These are phyloP conservation scores for Mormyrus proboscirostris DNA, from an alignment of 2,797 vertebrate genomes.

Conservation along the genomic window DNA sequence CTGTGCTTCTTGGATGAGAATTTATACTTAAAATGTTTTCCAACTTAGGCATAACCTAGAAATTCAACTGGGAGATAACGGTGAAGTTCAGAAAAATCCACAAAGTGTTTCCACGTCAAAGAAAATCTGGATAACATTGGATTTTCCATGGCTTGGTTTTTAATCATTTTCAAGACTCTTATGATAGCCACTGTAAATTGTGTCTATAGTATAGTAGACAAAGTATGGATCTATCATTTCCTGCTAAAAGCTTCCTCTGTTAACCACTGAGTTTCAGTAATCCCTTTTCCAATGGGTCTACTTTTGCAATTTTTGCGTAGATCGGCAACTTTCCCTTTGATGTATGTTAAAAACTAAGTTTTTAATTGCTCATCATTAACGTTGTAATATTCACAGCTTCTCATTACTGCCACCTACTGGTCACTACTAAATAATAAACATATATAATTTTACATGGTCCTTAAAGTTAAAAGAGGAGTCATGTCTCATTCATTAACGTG, in stretches of 20 bases:
- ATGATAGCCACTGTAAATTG: background rate
- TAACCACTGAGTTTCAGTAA: background rate
- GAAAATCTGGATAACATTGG: background rate
- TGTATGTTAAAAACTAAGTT: background rate
- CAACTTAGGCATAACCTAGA: background rate
- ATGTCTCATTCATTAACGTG: conserved; percentile 33
- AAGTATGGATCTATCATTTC: background rate
- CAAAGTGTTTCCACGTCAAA: background rate
- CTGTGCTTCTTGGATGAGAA: background rate
- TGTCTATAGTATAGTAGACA: background rate
- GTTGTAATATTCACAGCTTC: conserved; percentile 30
- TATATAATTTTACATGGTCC: conserved; percentile 15
- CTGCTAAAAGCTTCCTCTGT: background rate
- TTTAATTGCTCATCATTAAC: background rate
- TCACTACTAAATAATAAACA: conserved; percentile 35
- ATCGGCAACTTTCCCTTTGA: background rate
- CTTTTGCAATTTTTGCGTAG: background rate
- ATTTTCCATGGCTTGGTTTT: background rate
- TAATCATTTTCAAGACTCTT: background rate
- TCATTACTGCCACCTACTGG: conserved; percentile 68
- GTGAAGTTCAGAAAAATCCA: background rate
- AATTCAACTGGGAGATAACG: conserved; percentile 9
- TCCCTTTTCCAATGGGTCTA: background rate
- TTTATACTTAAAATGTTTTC: background rate
- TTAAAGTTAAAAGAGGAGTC: background rate